Evolutionary conservation across 2,888 invertebrate species (phyloP).

Genomic region (Macrophya annulata): DNA sequence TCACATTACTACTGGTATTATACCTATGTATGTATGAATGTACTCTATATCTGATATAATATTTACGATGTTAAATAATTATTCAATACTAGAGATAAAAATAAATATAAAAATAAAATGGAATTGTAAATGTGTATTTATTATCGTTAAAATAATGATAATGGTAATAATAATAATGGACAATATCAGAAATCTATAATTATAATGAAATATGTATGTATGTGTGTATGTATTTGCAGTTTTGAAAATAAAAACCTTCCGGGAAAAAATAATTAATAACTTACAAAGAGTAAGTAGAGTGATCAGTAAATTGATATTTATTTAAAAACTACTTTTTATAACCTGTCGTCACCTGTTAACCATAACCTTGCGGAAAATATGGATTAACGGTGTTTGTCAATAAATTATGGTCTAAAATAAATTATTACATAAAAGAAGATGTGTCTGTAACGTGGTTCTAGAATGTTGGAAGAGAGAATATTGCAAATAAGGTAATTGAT

Average conservation of each 20-base stretch:
- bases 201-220: background rate
- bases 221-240: background rate
- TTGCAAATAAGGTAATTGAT: background rate
- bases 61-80: background rate
- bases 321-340: background rate
- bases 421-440: background rate
- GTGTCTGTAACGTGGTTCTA: too few species aligned
- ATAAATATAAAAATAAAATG: background rate
- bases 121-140: background rate
- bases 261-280: background rate
- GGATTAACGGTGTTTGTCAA: background rate
- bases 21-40: background rate
- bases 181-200: constrained; percentile 24
- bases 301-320: background rate
- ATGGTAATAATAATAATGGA: background rate
- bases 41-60: background rate
- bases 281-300: background rate
- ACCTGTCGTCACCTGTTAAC: background rate
- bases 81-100: background rate
- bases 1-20: background rate
- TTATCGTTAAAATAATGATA: background rate
- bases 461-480: too few species aligned
- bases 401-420: background rate
- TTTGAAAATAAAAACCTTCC: background rate
- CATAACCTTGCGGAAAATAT: background rate